Evolutionary conservation across 2,797 vertebrate species (phyloP).

Genomic region (Clarias pachynema): DNA sequence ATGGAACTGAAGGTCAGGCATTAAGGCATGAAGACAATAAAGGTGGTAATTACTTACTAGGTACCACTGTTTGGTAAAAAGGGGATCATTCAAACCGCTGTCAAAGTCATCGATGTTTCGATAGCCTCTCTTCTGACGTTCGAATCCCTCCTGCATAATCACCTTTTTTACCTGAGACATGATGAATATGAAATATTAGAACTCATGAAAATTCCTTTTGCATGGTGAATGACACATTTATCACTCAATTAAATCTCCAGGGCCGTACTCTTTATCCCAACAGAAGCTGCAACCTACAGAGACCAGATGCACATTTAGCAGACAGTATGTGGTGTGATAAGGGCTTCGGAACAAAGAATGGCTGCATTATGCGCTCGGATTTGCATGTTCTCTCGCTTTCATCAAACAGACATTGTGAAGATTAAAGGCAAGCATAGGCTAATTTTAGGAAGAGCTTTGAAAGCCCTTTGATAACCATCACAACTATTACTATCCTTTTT

Average conservation of each 20-base stretch:
- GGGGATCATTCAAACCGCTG: conserved; percentile 94
- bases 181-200: not conserved
- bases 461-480: conserved; percentile 21
- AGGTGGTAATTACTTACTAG: conserved; percentile 83
- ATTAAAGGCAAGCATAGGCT: conserved; percentile 44
- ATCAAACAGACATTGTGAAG: conserved; percentile 44
- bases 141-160: conserved; percentile 89
- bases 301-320: conserved; percentile 32
- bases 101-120: conserved; percentile 91
- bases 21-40: conserved; percentile 48
- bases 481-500: not conserved
- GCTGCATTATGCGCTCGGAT: conserved; percentile 56
- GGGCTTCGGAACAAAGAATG: conserved; percentile 51
- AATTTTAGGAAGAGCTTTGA: conserved; percentile 34
- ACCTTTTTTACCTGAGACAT: conserved; percentile 85
- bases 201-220: not conserved
- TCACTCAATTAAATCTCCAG: conserved; percentile 7
- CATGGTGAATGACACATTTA: not conserved
- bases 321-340: conserved; percentile 38
- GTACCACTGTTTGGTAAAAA: conserved; percentile 99
- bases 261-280: conserved; percentile 20
- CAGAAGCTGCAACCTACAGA: conserved; percentile 34
- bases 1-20: conserved; percentile 66
- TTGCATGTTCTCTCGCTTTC: conserved; percentile 51
- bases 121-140: conserved; percentile 92